Base-by-base conservation (phyloP, 2,797 vertebrate genomes). In the Chromis chromis region DNA sequence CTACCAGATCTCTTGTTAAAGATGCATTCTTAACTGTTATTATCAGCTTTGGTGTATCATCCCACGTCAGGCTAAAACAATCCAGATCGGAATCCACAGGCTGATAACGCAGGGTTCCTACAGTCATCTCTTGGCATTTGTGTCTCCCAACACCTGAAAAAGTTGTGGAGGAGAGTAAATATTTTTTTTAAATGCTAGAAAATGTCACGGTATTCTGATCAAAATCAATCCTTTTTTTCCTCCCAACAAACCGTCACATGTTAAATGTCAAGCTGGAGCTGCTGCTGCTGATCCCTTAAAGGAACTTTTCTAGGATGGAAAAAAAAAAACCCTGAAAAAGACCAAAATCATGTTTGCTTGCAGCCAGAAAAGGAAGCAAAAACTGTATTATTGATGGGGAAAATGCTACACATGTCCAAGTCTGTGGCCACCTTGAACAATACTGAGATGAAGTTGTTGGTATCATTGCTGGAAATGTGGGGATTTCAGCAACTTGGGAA, bases 211-310 rank as follows among this genome's bases (percentile, higher is more conserved):
- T 62, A 31, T 79, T 82, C 84, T 42, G 76, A 83, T 86, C 16
- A 17, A 24, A 59, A 70, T 71, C 81, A 24, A 0, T 8, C 0
- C 25, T 6, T 1, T 1, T 22, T 63, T 42, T 46, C 42, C 25
- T 56, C 31, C 56, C 52, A 7, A 14, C 50, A 16, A 40, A 56
- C 3, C 8, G 4, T 67, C 61, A 65, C 64, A 21, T 66, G 72
- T 27, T 72, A 79, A 88, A 89, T 80, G 84, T 85, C 86, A 85
- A 42, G n/a, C 52, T 65, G 8, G 1, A 22, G 58, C 76, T 63
- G 70, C 33, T 33, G 57, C 76, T 53, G 62, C 70, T 66, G 67
- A 67, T 64, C 53, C 63, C 16, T 50, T 13, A 56, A 62, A 74
- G 61, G 49, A 68, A 62, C 17, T 40, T 61, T 50, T 75, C 33